Evolutionary conservation across 2,888 invertebrate genomes (phyloP).

Genomic region (Pteria penguin): DNA sequence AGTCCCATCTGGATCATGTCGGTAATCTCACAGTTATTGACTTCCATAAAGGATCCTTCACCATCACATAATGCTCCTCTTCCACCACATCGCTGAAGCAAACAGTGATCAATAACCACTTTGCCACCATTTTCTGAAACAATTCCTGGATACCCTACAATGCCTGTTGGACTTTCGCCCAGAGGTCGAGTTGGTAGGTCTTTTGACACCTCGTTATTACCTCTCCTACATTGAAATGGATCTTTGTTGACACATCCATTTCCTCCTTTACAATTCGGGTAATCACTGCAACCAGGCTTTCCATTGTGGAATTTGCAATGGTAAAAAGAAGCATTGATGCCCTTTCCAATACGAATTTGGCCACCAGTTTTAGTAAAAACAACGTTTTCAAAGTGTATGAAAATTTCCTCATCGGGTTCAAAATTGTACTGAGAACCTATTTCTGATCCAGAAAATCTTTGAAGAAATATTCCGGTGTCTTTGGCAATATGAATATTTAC

Average conservation of each 20-base stretch:
- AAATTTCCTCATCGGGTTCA: not conserved
- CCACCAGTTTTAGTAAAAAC: constrained; percentile 13
- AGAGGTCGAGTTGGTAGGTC: not conserved
- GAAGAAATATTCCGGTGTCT: not conserved
- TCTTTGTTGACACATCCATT: constrained; percentile 15
- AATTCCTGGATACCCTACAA: constrained; percentile 27
- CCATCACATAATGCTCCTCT: constrained; percentile 29
- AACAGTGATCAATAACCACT: constrained; percentile 31
- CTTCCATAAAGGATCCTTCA: constrained; percentile 12
- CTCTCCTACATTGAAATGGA: not conserved
- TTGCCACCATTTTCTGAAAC: constrained; percentile 12
- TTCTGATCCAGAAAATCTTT: not conserved
- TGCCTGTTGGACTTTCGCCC: not conserved
- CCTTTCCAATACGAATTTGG: not conserved
- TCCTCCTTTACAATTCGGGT: constrained; percentile 11
- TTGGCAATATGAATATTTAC: constrained; percentile 24
- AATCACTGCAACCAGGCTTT: constrained; percentile 14
- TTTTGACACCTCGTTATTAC: not conserved
- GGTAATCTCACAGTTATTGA: constrained; percentile 17
- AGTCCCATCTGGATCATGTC: constrained; percentile 38
- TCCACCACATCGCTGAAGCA: constrained; percentile 40
- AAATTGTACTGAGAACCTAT: not conserved
- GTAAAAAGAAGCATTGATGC: constrained; percentile 20
- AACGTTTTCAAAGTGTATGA: constrained; percentile 44
- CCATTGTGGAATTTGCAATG: constrained; percentile 36